Percentiles rank a stretch among this genome's conserved stretches.
These are phyloP conservation scores for Ypsolopha scabrella DNA, from an alignment of 2,888 invertebrate species.

Conservation along the genomic window DNA sequence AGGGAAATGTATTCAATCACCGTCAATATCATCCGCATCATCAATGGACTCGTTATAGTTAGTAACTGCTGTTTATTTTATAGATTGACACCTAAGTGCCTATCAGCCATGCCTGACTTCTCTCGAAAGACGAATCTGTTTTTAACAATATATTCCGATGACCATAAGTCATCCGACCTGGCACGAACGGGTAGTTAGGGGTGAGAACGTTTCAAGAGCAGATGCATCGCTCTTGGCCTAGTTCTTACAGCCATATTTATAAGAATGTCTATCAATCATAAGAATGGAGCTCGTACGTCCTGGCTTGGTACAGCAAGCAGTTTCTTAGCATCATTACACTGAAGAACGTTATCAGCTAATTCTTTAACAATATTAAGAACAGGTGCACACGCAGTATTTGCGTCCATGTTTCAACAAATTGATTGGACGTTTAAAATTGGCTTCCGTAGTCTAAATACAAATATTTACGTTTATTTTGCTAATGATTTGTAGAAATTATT, in stretches of 20 bases:
- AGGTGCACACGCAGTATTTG: conserved; percentile 18
- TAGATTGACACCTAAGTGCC: conserved; percentile 2
- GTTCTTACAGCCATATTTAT: conserved; percentile 45
- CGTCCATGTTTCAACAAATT: background rate
- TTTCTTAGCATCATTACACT: conserved; percentile 29
- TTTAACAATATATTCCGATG: conserved; percentile 24
- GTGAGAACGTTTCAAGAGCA: conserved; percentile 51
- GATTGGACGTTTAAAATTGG: background rate
- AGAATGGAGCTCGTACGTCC: conserved; percentile 22
- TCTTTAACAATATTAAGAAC: conserved; percentile 13
- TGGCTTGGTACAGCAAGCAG: conserved; percentile 19
- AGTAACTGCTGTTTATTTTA: background rate
- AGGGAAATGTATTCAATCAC: background rate
- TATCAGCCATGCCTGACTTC: conserved; percentile 4
- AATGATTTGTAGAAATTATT: background rate
- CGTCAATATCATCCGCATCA: background rate
- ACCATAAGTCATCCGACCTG: conserved; percentile 37
- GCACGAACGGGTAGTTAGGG: conserved; percentile 38
- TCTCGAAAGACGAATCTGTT: conserved; percentile 24
- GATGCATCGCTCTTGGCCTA: conserved; percentile 46
- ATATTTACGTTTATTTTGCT: conserved; percentile 4
- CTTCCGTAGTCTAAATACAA: conserved; percentile 1
- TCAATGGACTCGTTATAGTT: background rate
- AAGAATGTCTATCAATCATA: conserved; percentile 55
- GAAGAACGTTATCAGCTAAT: conserved; percentile 20